Base-by-base conservation (phyloP, 2,113 vertebrate genomes). In the Callorhinus ursinus region DNA sequence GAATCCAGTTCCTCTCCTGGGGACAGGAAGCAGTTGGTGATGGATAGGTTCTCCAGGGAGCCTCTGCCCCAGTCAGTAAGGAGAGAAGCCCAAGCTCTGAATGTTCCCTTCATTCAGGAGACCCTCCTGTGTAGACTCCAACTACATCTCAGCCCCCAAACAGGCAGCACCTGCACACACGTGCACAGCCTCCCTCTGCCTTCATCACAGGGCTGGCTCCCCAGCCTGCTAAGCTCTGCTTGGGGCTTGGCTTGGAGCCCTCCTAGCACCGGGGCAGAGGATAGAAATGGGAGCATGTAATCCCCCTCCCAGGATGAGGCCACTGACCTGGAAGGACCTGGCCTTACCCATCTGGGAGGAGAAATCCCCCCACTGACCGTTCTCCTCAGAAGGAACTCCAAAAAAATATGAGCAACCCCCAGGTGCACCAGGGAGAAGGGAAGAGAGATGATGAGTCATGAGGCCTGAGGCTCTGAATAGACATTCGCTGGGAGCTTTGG, bases 111-210 rank as follows among this genome's bases (percentile, higher is more conserved):
- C 26, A 31, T 5, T 84, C 31, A 49, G 22, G 67, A 6, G 13
- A 53, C 59, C 14, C n/a, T 18, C 51, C 90, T 31, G 24, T 51
- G 61, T n/a, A 55, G 57, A 28, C 21, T 8, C 71, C 76, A 33
- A 15, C 89, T 26, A 4, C 26, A 26, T 5, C 26, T 71, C 79
- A 49, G n/a, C 53, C 59, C 42, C 12, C 33, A 63, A 7, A 65
- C 76, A 51, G 59, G 16, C 0, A 1, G 21, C 11, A 24, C 59
- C 84, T 59, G 65, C 71, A 4, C 53, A 46, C 3, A 1, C 2
- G 9, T 0, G 0, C 39, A 26, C 2, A 7, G 67, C 39, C 28
- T n/a, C 12, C 19, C 18, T 8, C 21, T 11, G 33, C 46, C 0
- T 53, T 63, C 28, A 7, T 22, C 57, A 42, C 31, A 4, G 26